Percentiles rank a stretch among this genome's conserved stretches.
phyloP scores from a whole-genome alignment of 2,888 invertebrate genomes.

The Hirtodrosophila histrioides region DNA sequence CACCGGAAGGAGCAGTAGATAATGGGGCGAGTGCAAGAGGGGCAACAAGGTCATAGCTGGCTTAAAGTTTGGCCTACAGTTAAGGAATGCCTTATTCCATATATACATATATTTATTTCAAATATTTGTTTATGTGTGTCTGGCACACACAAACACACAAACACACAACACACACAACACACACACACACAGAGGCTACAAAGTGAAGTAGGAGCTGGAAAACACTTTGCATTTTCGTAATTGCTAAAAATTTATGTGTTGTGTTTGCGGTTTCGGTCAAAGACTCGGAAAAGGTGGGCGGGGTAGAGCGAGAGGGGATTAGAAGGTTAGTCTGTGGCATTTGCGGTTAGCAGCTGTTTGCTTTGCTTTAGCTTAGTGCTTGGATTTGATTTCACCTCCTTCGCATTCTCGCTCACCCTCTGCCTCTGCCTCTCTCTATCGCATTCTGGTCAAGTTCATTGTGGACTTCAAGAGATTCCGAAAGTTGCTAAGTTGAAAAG shows the following conservation, averaged over 20 bases:
- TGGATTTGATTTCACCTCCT: conserved; percentile 16
- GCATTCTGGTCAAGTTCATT: too few species aligned
- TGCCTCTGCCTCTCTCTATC: too few species aligned
- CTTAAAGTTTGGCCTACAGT: neutral
- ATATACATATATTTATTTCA: conserved; percentile 10
- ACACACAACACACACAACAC: too few species aligned
- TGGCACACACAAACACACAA: neutral
- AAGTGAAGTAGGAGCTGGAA: conserved; percentile 5
- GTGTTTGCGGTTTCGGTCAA: conserved; percentile 50
- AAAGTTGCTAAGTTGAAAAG: too few species aligned
- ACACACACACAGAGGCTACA: neutral
- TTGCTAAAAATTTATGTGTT: conserved; percentile 50
- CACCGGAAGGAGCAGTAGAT: neutral
- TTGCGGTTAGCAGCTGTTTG: conserved; percentile 45
- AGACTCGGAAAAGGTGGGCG: conserved; percentile 23
- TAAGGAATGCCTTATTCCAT: conserved; percentile 1
- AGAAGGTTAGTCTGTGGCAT: conserved; percentile 41
- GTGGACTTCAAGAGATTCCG: too few species aligned
- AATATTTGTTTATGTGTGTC: neutral
- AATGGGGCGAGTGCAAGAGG: neutral
- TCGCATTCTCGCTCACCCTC: conserved; percentile 2
- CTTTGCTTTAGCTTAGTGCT: conserved; percentile 26
- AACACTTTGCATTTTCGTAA: conserved; percentile 53
- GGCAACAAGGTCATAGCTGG: conserved; percentile 7
- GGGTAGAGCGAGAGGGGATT: conserved; percentile 3